Evolutionary conservation across 1,140 invertebrate species (phyloP), one percentile per base, ranked within the genome.

Genomic region (Gonatopus flavifemur): DNA sequence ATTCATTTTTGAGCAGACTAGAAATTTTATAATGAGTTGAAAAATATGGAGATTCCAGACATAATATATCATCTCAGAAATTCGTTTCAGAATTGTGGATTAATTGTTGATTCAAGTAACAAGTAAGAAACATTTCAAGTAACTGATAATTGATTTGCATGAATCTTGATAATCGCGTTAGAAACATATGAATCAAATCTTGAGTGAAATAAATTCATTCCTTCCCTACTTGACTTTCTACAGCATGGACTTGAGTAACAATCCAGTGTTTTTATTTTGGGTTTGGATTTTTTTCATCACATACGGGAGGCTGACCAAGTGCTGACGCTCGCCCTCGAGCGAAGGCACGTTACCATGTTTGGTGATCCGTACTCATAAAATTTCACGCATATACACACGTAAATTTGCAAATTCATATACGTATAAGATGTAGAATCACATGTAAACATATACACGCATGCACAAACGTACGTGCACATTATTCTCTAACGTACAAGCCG

Each of bases 331-430:
- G 22, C 28, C 46, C 10, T n/a, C n/a, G n/a, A n/a, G n/a, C n/a
- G 13, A 32, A 33, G 28, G 24, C 50, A 42, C 36, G 59, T 64
- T 54, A 58, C 64, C 66, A 66, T 67, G 59, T 67, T 64, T 59
- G 64, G 64, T 45, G 59, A 66, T 56, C 33, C 54, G 62, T 50
- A 59, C 59, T 53, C 62, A 64, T 67, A 64, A 67, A 67, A 62
- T 51, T 55, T 57, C 31, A 43, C 52, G 45, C 43, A 31, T 24
- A 2, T 21, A 39, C 22, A 40, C 10, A 22, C 16, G 33, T 25
- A 12, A 21, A 28, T n/a, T n/a, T n/a, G n/a, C n/a, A n/a, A n/a
- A n/a, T n/a, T n/a, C n/a, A n/a, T n/a, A n/a, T n/a, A n/a, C n/a
- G n/a, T n/a, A n/a, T n/a, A n/a, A n/a, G n/a, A n/a, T n/a, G n/a